These are phyloP conservation scores for Nyctibius grandis DNA, from an alignment of 2,797 vertebrate species.

Conservation along the genomic window DNA sequence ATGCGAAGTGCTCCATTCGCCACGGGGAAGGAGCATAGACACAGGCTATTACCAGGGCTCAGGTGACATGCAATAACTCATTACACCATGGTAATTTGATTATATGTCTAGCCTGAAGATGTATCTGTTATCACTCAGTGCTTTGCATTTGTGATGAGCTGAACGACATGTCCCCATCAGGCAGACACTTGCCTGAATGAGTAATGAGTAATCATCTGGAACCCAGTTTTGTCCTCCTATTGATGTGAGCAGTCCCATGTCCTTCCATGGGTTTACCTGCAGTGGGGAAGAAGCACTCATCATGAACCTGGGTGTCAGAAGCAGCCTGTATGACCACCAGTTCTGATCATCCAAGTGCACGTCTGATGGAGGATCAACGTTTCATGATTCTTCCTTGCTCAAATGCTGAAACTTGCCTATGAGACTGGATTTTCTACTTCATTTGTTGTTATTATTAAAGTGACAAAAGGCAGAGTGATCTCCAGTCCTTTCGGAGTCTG, in stretches of 20 bases:
- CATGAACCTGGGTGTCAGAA: rapidly evolving
- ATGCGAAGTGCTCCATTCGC: not conserved
- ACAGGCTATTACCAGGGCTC: not conserved
- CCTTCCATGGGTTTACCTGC: not conserved
- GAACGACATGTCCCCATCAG: not conserved
- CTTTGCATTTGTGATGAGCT: not conserved
- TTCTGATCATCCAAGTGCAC: not conserved
- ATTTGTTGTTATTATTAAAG: not conserved
- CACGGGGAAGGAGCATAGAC: not conserved
- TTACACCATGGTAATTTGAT: not conserved
- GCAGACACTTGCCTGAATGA: not conserved
- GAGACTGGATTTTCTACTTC: not conserved
- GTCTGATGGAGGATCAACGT: not conserved
- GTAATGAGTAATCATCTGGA: not conserved
- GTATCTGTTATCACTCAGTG: not conserved
- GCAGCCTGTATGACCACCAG: not conserved
- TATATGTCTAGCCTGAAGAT: not conserved
- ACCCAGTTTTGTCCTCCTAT: not conserved
- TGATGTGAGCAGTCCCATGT: not conserved
- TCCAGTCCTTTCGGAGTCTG: not conserved
- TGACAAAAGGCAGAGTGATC: not conserved
- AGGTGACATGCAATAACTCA: not conserved
- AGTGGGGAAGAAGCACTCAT: not conserved
- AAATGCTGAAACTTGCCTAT: not conserved
- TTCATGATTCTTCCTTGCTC: not conserved